Conservation (phyloP, 2,888 invertebrate species). For the Oxystoma pomonae region DNA sequence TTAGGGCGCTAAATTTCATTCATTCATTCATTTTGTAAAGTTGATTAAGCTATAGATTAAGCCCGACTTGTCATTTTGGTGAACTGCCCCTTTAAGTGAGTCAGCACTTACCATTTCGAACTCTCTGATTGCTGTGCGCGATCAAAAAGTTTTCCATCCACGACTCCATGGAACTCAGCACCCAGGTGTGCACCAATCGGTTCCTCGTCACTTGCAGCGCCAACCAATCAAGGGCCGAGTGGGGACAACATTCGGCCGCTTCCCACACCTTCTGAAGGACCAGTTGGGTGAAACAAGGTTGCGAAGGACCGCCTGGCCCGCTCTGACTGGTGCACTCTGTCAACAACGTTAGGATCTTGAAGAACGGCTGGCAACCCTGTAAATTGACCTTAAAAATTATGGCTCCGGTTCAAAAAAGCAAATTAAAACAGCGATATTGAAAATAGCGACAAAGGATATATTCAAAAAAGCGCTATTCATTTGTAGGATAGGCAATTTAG, state of each 20-base stretch:
- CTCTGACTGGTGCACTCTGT: slow-evolving; percentile 62
- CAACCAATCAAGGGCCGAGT: slow-evolving; percentile 90
- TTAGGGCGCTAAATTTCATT: too few relatives aligned
- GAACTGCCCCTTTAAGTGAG: too few relatives aligned
- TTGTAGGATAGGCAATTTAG: too few relatives aligned
- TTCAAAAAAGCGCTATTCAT: too few relatives aligned
- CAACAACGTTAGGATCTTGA: slow-evolving; percentile 82
- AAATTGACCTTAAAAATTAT: too few relatives aligned
- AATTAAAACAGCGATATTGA: too few relatives aligned
- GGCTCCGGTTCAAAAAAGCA: too few relatives aligned
- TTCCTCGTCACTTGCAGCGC: slow-evolving; percentile 81
- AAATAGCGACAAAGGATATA: too few relatives aligned
- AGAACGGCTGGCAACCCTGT: slow-evolving; percentile 83
- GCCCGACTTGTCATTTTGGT: too few relatives aligned
- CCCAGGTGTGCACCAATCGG: slow-evolving; percentile 87
- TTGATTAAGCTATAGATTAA: too few relatives aligned
- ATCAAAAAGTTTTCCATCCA: slow-evolving; percentile 90
- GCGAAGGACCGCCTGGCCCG: slow-evolving; percentile 62
- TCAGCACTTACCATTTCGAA: slow-evolving; percentile 68
- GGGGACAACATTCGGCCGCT: slow-evolving; percentile 84
- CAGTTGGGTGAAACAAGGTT: slow-evolving; percentile 88
- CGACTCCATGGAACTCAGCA: slow-evolving; percentile 83
- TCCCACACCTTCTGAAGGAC: slow-evolving; percentile 87
- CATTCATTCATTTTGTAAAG: too few relatives aligned
- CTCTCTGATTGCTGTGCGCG: slow-evolving; percentile 79